phyloP scores from a whole-genome alignment of 2,888 invertebrate species.

The Exocentrus adspersus region DNA sequence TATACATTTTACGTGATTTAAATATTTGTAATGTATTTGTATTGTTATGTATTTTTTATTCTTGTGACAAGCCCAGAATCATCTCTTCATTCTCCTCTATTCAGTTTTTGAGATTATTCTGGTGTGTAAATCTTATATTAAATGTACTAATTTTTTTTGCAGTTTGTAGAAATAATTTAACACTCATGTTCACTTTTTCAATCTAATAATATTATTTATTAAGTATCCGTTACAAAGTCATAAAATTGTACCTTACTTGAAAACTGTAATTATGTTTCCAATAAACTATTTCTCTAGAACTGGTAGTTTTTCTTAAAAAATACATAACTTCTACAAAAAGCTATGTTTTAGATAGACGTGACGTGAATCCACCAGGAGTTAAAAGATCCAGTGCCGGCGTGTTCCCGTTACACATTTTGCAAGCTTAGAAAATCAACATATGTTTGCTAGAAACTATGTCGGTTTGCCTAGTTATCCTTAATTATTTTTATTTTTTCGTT shows the following conservation, averaged over 20 bases:
- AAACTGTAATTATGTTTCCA: slow-evolving; percentile 28
- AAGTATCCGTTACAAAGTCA: too few species aligned
- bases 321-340: slow-evolving; percentile 28
- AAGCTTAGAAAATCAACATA: slow-evolving; percentile 9
- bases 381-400: neutral
- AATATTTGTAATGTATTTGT: neutral
- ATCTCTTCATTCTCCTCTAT: neutral
- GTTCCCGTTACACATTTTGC: slow-evolving; percentile 7
- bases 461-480: slow-evolving; percentile 21
- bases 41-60: slow-evolving; percentile 16
- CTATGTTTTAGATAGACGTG: slow-evolving; percentile 41
- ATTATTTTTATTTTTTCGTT: slow-evolving; percentile 8
- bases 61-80: slow-evolving; percentile 6
- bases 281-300: slow-evolving; percentile 35
- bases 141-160: neutral
- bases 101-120: slow-evolving; percentile 22
- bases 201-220: too few species aligned
- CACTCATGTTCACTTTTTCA: too few species aligned
- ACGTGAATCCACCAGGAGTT: too few species aligned
- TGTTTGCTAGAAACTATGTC: slow-evolving; percentile 20
- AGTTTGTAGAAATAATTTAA: too few species aligned
- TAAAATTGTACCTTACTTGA: too few species aligned
- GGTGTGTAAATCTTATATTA: neutral
- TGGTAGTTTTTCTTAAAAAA: slow-evolving; percentile 27
- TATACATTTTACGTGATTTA: neutral